Evolutionary conservation across 2,888 invertebrate genomes (phyloP), one percentile per base, ranked within the genome.

Genomic region (Hypsopygia costalis): DNA sequence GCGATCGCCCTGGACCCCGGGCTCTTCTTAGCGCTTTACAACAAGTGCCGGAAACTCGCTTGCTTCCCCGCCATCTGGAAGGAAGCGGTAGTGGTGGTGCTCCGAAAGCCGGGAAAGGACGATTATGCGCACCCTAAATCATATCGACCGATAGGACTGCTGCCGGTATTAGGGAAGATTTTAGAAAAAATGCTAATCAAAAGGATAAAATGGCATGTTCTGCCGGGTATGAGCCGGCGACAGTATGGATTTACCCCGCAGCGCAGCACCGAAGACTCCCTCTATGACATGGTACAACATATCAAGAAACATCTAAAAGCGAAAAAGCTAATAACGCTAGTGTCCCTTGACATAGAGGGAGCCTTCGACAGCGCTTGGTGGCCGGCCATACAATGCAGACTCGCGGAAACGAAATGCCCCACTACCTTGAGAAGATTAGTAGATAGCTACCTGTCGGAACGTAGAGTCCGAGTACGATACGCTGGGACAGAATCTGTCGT

Each of bases 111-210:
- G n/a, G n/a, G n/a, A n/a, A n/a, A n/a, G n/a, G n/a, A 25, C 1
- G 11, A 10, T 3, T 34, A 34, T 22, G 7, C n/a, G 2, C 1
- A 1, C 1, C 34, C 34, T 7, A 34, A 25, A 11, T 10, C 34
- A 7, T 34, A 34, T 1, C 9, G 9, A 10, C 29, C 29, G 21
- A 28, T 58, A 1, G 55, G 55, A 0, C 42, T 55, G 0, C 36
- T 59, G 20, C 46, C 52, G 0, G 45, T n/a, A n/a, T n/a, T n/a
- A n/a, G n/a, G n/a, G n/a, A n/a, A n/a, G n/a, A n/a, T n/a, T n/a
- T n/a, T n/a, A 4, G 51, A 49, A 20, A 49, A 50, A n/a, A 41
- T 29, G 29, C 6, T 29, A 2, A 6, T 29, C 1, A 6, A n/a
- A 1, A 1, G 29, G 10, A 1, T 29, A n/a, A 29, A 10, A 10